Percentiles rank a stretch among this genome's conserved stretches.
Evolutionary conservation across 1,140 invertebrate genomes (phyloP).

Genomic region (Ceratina calcarata): DNA sequence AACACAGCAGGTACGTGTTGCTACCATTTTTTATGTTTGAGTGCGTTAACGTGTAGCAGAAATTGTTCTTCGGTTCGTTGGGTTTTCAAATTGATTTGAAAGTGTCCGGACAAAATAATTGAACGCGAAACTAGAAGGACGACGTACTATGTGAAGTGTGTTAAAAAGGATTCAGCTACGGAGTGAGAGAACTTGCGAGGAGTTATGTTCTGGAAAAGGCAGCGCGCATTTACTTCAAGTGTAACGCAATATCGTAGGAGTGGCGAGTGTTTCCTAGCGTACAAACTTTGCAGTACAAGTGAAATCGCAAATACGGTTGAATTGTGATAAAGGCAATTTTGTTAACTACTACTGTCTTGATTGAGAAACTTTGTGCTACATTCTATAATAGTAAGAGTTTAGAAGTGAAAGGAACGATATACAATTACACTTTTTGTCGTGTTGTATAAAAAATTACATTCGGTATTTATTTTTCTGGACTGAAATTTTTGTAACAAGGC

Average conservation of each 20-base stretch:
- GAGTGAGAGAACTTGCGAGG: constrained; percentile 47
- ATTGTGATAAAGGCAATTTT: constrained; percentile 23
- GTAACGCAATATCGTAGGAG: constrained; percentile 50
- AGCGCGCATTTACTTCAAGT: constrained; percentile 21
- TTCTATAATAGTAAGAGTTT: no score
- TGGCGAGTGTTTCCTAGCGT: constrained; percentile 41
- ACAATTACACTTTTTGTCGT: no score
- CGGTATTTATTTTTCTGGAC: no score
- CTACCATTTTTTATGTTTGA: no score
- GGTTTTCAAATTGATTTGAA: neutral
- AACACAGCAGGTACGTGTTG: constrained; percentile 81
- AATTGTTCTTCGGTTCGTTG: no score
- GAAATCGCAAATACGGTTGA: constrained; percentile 9
- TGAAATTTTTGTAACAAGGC: no score
- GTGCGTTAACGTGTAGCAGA: no score
- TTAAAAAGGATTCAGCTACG: constrained; percentile 20
- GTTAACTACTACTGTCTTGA: constrained; percentile 1
- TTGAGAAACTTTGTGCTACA: no score
- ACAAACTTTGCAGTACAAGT: constrained; percentile 28
- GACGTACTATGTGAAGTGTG: constrained; percentile 3
- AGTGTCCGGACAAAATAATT: neutral
- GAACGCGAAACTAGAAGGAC: neutral
- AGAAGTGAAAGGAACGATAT: no score
- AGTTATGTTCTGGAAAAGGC: constrained; percentile 43
- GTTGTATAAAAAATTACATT: no score